Percentiles rank a stretch among this genome's conserved stretches.
phyloP scores from a whole-genome alignment of 2,797 vertebrate genomes.

The Morus bassanus region DNA sequence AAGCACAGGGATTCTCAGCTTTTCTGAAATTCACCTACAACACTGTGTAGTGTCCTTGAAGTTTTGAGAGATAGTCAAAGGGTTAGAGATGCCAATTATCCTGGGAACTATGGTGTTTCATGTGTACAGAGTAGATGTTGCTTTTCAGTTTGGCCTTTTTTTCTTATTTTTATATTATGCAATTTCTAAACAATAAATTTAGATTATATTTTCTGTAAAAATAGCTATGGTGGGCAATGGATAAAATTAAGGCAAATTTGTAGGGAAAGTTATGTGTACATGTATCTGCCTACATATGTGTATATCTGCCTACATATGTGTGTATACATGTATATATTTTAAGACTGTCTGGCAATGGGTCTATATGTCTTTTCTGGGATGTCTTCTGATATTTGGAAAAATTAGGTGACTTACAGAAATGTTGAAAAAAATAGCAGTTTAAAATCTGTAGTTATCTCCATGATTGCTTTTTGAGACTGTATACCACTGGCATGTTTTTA shows the following conservation, averaged over 20 bases:
- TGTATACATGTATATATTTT: neutral
- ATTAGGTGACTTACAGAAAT: neutral
- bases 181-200: neutral
- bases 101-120: neutral
- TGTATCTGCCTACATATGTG: neutral
- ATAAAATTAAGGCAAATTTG: neutral
- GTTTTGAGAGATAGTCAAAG: neutral
- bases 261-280: neutral
- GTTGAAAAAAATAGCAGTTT: neutral
- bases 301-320: neutral
- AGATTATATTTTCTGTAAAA: neutral
- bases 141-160: neutral
- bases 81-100: neutral
- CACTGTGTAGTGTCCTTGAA: neutral
- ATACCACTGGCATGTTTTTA: neutral
- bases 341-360: neutral
- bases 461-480: neutral
- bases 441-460: neutral
- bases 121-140: neutral
- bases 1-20: neutral
- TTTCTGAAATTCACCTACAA: neutral
- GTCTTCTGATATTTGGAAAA: neutral
- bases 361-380: neutral
- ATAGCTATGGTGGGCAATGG: neutral
- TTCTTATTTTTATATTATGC: neutral